Percentiles rank a stretch among this genome's conserved stretches.
phyloP scores from a whole-genome alignment of 2,888 invertebrate genomes.

The Brachyptera risi region DNA sequence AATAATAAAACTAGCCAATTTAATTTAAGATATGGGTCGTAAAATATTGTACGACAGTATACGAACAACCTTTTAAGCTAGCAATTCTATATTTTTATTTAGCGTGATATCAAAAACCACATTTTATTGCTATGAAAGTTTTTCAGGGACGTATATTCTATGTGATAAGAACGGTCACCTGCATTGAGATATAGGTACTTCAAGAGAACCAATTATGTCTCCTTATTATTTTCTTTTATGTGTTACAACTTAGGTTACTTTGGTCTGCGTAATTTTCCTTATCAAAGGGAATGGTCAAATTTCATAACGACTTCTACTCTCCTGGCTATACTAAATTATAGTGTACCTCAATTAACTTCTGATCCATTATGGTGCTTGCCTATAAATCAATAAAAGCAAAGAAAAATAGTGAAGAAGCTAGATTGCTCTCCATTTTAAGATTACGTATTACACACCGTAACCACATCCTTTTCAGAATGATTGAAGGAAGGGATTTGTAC shows the following conservation, averaged over 20 bases:
- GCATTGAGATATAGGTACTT: no score
- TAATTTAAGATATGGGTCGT: no score
- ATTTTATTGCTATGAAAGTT: no score
- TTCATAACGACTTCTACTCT: background rate
- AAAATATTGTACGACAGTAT: no score
- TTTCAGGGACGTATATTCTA: no score
- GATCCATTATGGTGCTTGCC: conserved; percentile 2
- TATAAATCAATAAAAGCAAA: conserved; percentile 9
- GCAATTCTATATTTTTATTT: no score
- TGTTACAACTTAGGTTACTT: background rate
- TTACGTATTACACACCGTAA: background rate
- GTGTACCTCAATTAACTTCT: background rate
- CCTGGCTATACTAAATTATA: background rate
- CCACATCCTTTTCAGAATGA: conserved; percentile 3
- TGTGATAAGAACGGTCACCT: no score
- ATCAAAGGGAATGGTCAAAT: background rate
- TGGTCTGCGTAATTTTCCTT: conserved; percentile 5
- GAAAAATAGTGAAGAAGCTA: background rate
- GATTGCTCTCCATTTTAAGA: background rate
- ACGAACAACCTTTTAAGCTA: no score
- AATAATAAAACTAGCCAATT: background rate
- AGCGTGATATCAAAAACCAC: no score
- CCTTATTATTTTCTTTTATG: background rate
- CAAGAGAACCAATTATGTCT: conserved; percentile 1
- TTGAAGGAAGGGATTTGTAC: no score